Base-by-base conservation (phyloP, 2,113 vertebrate genomes). In the Harpagus bidentatus region DNA sequence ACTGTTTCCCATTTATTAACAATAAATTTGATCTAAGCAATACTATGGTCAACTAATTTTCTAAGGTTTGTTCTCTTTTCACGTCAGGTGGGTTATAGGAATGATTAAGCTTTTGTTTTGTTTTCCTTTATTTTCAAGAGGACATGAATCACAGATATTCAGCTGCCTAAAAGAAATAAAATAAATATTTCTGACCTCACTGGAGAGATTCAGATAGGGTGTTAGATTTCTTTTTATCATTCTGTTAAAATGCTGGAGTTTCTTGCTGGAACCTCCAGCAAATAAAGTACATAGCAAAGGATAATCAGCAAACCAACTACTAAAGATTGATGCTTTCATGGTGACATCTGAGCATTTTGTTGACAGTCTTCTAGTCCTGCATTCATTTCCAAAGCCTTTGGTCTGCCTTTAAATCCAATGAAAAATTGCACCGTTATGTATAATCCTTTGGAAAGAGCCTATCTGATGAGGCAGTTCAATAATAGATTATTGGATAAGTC, bases 401-500 rank as follows among this genome's bases (percentile, higher is more conserved):
- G 50, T 85, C 21, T 69, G 32, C 62, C 52, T 86, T 97, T 93
- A 93, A 95, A 87, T 86, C 71, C 40, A 94, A 63, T 73, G 73
- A 96, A 95, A 95, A 95, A 94, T 55, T 91, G 32, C 70, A 85
- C 52, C 69, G 77, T 90, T 80, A 86, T 14, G 5, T 86, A 79
- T 90, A 97, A 97, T 93, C 91, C 36, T 86, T 70, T 82, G 58
- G 83, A 82, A 67, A 96, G 88, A 87, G n/a, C 36, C 56, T 86
- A 56, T 53, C 47, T 83, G 91, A 91, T 0, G 3, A 94, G 38
- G 28, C 17, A 73, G 62, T 95, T 97, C 66, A 96, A 71, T 86
- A 95, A 94, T 38, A 58, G 52, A 56, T 97, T 88, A 80, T 79
- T 97, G 76, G 67, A 61, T 96, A 94, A 96, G 22, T 95, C 86